Evolutionary conservation across 2,113 vertebrate genomes (phyloP).

Genomic region (Saguinus imperator): DNA sequence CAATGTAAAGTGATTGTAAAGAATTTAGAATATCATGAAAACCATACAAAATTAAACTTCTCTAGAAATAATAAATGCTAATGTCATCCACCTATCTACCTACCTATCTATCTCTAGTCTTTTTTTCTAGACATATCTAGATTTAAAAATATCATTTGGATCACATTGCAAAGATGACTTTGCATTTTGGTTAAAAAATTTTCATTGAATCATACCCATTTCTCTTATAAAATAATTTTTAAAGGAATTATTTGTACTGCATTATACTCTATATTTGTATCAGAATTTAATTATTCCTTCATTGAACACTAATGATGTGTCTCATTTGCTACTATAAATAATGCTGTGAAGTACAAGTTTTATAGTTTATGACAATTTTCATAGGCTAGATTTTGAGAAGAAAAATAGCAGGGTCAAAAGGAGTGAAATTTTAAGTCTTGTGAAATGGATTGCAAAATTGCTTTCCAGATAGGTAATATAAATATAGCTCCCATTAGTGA

Average conservation of each 20-base stretch:
- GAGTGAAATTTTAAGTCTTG: constrained; percentile 9
- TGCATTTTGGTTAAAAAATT: background rate
- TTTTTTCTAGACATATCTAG: background rate
- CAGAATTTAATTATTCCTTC: background rate
- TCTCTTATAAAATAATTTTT: constrained; percentile 14
- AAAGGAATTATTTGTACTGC: background rate
- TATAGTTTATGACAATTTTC: constrained; percentile 1
- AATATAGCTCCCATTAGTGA: background rate
- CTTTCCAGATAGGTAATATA: background rate
- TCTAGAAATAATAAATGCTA: background rate
- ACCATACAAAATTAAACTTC: background rate
- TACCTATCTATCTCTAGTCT: background rate
- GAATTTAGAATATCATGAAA: constrained; percentile 6
- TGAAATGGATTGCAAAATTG: background rate
- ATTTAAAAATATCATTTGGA: constrained; percentile 20
- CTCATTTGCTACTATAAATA: constrained; percentile 11
- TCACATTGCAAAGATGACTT: background rate
- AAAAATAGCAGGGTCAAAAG: background rate
- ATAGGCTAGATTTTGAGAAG: constrained; percentile 36
- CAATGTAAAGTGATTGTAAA: background rate
- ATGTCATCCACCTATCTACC: background rate
- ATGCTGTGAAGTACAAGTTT: background rate
- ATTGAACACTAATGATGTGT: background rate
- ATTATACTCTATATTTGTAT: background rate
- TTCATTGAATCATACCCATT: background rate